A percentile compares a stretch with the other conserved stretches of the same genome.
Evolutionary conservation across 2,113 vertebrate genomes (phyloP).

Genomic region (Oxygymnocypris stewartii): DNA sequence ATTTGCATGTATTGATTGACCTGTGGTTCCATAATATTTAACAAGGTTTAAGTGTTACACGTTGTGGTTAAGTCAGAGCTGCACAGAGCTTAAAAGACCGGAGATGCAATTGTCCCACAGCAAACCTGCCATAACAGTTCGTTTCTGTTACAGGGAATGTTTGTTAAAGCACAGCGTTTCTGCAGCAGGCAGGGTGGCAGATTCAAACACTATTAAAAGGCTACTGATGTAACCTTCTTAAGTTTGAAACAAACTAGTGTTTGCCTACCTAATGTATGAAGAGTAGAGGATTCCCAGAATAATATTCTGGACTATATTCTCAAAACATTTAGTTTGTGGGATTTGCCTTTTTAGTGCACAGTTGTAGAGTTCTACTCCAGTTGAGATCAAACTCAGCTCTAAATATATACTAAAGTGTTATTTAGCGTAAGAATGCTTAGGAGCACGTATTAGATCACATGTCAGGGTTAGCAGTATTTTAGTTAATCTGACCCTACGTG

Average conservation of each 20-base stretch:
- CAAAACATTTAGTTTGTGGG: not conserved
- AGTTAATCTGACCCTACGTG: constrained; percentile 15
- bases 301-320: not conserved
- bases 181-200: constrained; percentile 9
- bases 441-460: not conserved
- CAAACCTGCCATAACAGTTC: not conserved
- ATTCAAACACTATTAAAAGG: constrained; percentile 50
- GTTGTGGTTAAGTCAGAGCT: not conserved
- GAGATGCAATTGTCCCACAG: not conserved
- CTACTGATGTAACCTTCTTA: constrained; percentile 43
- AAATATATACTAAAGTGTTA: not conserved
- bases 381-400: not conserved
- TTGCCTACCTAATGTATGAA: not conserved
- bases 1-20: not conserved
- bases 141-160: not conserved
- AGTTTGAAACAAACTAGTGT: constrained; percentile 1
- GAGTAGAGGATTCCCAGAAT: not conserved
- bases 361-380: not conserved
- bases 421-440: not conserved
- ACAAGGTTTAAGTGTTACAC: not conserved
- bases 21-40: not conserved
- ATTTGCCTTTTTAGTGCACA: not conserved
- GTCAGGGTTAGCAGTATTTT: constrained; percentile 23
- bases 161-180: constrained; percentile 23
- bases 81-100: not conserved